Conservation (phyloP, 2,888 invertebrate species). For the Pristionchus arcanus region DNA sequence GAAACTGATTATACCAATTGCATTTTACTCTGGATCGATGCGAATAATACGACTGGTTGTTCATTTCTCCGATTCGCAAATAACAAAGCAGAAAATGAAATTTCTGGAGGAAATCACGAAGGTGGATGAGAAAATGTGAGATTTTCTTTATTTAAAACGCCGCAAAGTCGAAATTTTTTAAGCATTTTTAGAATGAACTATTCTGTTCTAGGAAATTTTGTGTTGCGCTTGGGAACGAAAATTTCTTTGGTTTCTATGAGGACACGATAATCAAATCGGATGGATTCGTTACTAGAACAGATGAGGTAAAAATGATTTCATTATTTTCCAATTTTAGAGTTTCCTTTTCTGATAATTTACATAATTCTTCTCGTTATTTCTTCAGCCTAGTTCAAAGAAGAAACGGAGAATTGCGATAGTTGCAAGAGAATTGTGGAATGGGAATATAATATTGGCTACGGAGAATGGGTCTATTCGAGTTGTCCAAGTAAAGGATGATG, state of each 20-base stretch:
- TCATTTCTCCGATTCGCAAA: not conserved
- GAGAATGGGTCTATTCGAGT: not conserved
- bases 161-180: too few species aligned
- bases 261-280: not conserved
- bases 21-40: not conserved
- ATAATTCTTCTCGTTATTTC: not conserved
- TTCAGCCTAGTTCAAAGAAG: not conserved
- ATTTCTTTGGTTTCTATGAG: not conserved
- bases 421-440: not conserved
- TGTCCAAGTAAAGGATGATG: not conserved
- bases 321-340: too few species aligned
- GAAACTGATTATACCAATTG: not conserved
- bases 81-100: not conserved
- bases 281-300: not conserved
- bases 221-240: not conserved
- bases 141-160: too few species aligned
- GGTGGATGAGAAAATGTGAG: not conserved
- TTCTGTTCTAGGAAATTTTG: not conserved
- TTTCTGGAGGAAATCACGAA: not conserved
- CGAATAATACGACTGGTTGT: not conserved
- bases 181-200: too few species aligned
- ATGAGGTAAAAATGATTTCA: not conserved
- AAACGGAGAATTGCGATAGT: not conserved
- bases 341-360: not conserved
- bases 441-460: not conserved